Evolutionary conservation across 2,888 invertebrate genomes (phyloP), one percentile per base, ranked within the genome.

Genomic region (Bellardia pandia): DNA sequence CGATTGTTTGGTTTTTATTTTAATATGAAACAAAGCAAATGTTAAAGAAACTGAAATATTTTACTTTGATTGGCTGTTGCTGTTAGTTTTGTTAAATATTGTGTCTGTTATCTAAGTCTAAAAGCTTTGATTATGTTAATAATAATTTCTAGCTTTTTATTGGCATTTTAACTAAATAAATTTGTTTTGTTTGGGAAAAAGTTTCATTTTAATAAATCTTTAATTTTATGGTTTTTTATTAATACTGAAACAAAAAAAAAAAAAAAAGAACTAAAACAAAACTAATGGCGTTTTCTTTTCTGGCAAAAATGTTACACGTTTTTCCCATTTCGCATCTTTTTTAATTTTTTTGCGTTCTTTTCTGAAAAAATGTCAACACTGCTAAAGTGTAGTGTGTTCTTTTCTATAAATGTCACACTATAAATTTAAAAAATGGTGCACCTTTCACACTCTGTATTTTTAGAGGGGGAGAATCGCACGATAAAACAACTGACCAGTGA

Each of bases 131-230:
- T 64, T 77, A 71, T 53, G 53, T 56, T 56, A 40, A 72, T 83
- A 83, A 83, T 71, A 83, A 83, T 71, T 83, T 77, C 14, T 48
- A 72, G 42, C 56, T 77, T 71, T 83, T 83, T 71, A 83, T 83
- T 74, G n/a, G 9, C 74, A 56, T 81, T 5, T 81, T 23, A 66
- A 53, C 71, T 53, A 56, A 53, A 80, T 72, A 72, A 33, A 71
- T 60, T 79, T 60, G 56, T 42, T 48, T 62, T 69, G 14, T 60
- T 62, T 9, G 51, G n/a, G 14, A 79, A 62, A 51, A 72, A 16
- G 16, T 23, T 71, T 53, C 53, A 53, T 66, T 66, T 78, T 42
- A 48, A 85, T 82, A 87, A 85, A 82, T 82, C 64, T 75, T 30
- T 16, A 51, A 78, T 69, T 82, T 87, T 87, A 85, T 82, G 68